phyloP scores from a whole-genome alignment of 2,888 invertebrate genomes.

The Oscheius sp. region DNA sequence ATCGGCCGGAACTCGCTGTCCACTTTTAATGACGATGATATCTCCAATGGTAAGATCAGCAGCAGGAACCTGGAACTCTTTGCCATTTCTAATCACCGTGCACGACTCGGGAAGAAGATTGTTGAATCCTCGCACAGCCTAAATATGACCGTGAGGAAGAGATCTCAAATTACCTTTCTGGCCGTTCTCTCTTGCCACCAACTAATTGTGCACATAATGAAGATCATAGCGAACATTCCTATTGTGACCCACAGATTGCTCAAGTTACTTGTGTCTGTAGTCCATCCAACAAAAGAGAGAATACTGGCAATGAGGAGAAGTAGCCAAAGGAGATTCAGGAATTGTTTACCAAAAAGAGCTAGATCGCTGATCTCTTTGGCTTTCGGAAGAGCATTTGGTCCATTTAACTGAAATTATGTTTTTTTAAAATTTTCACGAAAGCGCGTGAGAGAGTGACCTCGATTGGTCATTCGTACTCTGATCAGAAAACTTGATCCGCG shows the following conservation, averaged over 20 bases:
- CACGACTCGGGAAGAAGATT: slow-evolving; percentile 45
- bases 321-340: slow-evolving; percentile 50
- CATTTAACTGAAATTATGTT: slow-evolving; percentile 32
- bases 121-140: slow-evolving; percentile 48
- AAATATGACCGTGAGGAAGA: neutral
- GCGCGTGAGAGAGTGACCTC: too few species aligned
- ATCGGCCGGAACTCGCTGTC: slow-evolving; percentile 53
- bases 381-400: slow-evolving; percentile 46
- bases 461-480: too few species aligned
- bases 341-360: slow-evolving; percentile 46
- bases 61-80: slow-evolving; percentile 36
- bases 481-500: too few species aligned
- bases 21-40: slow-evolving; percentile 45
- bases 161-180: slow-evolving; percentile 40
- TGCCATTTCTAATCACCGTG: slow-evolving; percentile 48
- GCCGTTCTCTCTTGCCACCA: slow-evolving; percentile 68
- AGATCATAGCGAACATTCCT: slow-evolving; percentile 53
- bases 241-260: slow-evolving; percentile 23
- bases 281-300: slow-evolving; percentile 9
- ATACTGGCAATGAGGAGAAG: slow-evolving; percentile 36
- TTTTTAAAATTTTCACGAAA: neutral
- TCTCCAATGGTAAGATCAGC: slow-evolving; percentile 53
- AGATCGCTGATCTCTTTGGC: slow-evolving; percentile 50
- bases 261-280: neutral
- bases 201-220: slow-evolving; percentile 62